Base-by-base conservation (phyloP, 2,113 vertebrate genomes). In the Urocitellus parryii region DNA sequence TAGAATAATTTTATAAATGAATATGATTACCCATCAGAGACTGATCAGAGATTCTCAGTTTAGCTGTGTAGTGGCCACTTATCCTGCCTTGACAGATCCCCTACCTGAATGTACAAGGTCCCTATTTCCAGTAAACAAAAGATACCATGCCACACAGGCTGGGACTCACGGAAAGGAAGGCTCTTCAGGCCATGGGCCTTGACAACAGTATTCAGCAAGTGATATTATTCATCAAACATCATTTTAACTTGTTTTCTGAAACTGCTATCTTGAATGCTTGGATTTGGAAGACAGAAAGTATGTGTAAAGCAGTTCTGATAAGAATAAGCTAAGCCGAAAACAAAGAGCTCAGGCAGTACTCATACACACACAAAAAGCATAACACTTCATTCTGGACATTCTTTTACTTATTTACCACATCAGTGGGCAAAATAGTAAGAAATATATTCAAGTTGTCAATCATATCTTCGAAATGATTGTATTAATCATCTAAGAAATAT, bases 201-300 rank as follows among this genome's bases (percentile, higher is more conserved):
- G 63, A 51, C 5, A 39, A 76, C 81, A 79, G 22, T 32, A 61
- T 22, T 65, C 25, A 51, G 56, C 29, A 73, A 61, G 25, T 11
- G 58, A 32, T 51, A 56, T 27, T 53, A 58, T 20, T 83, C 48
- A 70, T 48, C 45, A 86, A 53, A 91, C 20, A 68, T 42, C 58
- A 22, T 34, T 95, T 74, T 65, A 51, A 67, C 20, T 94, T 73
- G 56, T 42, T 88, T 90, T 90, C 70, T 63, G 29, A 88, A 87
- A n/a, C 34, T 65, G 37, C 82, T 81, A 20, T 73, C 94, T 93
- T 73, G 12, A 39, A 90, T 51, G 8, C 29, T 94, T 51, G 42
- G 65, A 96, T 97, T 8, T 88, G 12, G 45, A 37, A 90, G 83
- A n/a, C 51, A 92, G 39, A 96, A 77, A 58, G 4, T 83, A 34